Conservation (phyloP, 2,888 invertebrate genomes). For the Tachina grossa region DNA sequence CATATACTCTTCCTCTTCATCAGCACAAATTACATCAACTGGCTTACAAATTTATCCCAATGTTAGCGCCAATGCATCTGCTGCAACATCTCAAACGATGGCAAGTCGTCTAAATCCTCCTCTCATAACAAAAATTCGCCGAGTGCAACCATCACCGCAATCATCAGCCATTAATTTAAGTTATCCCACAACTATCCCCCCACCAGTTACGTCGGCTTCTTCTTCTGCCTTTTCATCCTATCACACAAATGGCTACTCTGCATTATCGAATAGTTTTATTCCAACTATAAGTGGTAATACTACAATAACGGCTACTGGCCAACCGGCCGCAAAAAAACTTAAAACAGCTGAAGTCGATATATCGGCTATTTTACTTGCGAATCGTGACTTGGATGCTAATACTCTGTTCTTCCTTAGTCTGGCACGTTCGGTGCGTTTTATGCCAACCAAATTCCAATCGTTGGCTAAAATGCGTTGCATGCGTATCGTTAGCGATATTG, state of each 20-base stretch:
- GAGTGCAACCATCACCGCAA: constrained; percentile 79
- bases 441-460: constrained; percentile 82
- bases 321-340: constrained; percentile 76
- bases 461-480: constrained; percentile 82
- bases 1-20: constrained; percentile 37
- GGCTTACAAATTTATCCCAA: constrained; percentile 78
- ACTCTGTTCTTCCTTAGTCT: constrained; percentile 81
- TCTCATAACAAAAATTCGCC: constrained; percentile 76
- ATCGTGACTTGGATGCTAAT: constrained; percentile 81
- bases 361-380: constrained; percentile 79
- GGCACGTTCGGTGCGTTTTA: constrained; percentile 80
- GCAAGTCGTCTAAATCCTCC: constrained; percentile 74
- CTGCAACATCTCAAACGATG: constrained; percentile 50
- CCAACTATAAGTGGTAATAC: constrained; percentile 57
- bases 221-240: constrained; percentile 17
- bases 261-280: constrained; percentile 49
- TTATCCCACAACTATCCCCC: constrained; percentile 72
- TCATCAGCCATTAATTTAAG: constrained; percentile 79
- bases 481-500: constrained; percentile 82
- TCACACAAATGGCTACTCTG: constrained; percentile 52
- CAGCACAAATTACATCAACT: constrained; percentile 74
- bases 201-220: constrained; percentile 34
- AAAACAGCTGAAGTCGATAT: constrained; percentile 78
- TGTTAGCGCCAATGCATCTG: constrained; percentile 68
- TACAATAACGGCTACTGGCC: constrained; percentile 61